Evolutionary conservation across 2,888 invertebrate genomes (phyloP).

Genomic region (Augiades crinisus): DNA sequence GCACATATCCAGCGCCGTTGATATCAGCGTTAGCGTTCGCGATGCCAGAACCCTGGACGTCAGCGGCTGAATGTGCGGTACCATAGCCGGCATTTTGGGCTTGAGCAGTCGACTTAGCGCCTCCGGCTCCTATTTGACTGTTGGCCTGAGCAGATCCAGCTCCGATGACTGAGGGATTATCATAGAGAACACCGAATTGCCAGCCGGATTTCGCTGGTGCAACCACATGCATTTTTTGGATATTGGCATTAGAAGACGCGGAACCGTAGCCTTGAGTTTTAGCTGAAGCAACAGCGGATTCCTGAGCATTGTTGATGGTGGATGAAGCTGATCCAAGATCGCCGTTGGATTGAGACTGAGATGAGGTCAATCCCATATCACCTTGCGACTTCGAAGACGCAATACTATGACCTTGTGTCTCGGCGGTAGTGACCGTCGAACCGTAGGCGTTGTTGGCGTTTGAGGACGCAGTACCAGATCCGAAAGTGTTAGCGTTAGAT

Average conservation of each 20-base stretch:
- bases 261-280: conserved; percentile 50
- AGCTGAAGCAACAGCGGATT: conserved; percentile 44
- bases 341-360: conserved; percentile 43
- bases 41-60: conserved; percentile 45
- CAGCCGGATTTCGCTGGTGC: conserved; percentile 54
- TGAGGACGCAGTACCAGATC: conserved; percentile 52
- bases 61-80: conserved; percentile 42
- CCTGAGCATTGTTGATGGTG: conserved; percentile 40
- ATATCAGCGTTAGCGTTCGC: conserved; percentile 49
- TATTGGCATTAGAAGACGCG: conserved; percentile 55
- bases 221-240: conserved; percentile 45
- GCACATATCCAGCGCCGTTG: conserved; percentile 44
- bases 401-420: conserved; percentile 45
- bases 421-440: conserved; percentile 49
- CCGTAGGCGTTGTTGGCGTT: conserved; percentile 51
- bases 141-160: conserved; percentile 38
- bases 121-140: conserved; percentile 39
- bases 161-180: conserved; percentile 41
- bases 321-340: conserved; percentile 45
- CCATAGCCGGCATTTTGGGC: conserved; percentile 40
- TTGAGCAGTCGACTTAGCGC: conserved; percentile 34
- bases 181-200: conserved; percentile 65
- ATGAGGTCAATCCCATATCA: conserved; percentile 39
- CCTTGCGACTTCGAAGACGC: conserved; percentile 51
- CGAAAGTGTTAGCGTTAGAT: conserved; percentile 52